These are phyloP conservation scores for Chymomyza fuscimana DNA, from an alignment of 2,888 invertebrate genomes.

Conservation along the genomic window DNA sequence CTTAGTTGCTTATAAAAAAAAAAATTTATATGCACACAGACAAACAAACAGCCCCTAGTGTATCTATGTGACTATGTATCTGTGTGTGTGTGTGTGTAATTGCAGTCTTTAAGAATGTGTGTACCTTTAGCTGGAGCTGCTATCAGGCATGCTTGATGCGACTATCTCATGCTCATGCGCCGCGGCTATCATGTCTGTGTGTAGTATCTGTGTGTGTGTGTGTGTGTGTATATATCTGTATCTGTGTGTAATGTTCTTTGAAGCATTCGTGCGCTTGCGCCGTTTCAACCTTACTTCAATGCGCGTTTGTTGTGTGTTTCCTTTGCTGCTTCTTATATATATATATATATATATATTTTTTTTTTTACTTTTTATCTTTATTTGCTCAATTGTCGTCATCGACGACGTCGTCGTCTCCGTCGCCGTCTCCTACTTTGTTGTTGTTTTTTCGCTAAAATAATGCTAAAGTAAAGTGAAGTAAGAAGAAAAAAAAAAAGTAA, in stretches of 20 bases:
- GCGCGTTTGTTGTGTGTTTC: conserved; percentile 22
- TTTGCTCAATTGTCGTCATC: conserved; percentile 70
- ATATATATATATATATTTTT: not conserved
- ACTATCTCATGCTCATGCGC: conserved; percentile 7
- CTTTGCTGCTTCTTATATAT: conserved; percentile 7
- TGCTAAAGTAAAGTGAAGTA: conserved; percentile 69
- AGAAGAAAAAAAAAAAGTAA: conserved; percentile 46
- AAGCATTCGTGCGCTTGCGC: conserved; percentile 16
- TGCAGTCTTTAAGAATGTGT: conserved; percentile 72
- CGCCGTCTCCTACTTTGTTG: conserved; percentile 2
- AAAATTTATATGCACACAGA: not conserved
- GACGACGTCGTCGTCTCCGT: conserved; percentile 32
- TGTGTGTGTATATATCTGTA: conserved; percentile 5
- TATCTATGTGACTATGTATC: not conserved
- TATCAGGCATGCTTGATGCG: conserved; percentile 17
- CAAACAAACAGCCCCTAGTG: not conserved
- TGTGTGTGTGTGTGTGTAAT: conserved; percentile 54
- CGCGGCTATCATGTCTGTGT: conserved; percentile 2
- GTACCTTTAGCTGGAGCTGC: conserved; percentile 48
- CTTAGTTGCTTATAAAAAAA: not conserved
- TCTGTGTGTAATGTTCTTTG: conserved; percentile 27
- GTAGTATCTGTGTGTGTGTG: not conserved
- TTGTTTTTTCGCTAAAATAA: conserved; percentile 66
- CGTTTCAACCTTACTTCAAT: conserved; percentile 22
- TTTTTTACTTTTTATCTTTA: conserved; percentile 41